A percentile compares a stretch with the other conserved stretches of the same genome.
Conservation (phyloP, 2,797 vertebrate species). For the Sus cebifrons region DNA sequence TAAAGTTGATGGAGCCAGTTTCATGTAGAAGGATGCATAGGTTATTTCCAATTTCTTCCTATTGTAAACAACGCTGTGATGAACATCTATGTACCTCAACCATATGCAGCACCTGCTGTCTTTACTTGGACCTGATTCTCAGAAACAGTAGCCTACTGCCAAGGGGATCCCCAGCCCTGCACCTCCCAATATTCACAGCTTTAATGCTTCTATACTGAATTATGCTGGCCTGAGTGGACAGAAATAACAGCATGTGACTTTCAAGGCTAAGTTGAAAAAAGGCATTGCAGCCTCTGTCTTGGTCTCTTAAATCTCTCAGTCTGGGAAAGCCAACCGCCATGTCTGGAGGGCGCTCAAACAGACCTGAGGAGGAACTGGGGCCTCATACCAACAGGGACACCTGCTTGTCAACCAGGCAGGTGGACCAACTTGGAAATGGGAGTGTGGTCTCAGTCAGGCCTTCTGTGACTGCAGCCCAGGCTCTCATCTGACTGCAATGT, state of each 20-base stretch:
- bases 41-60: background rate
- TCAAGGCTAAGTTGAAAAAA: background rate
- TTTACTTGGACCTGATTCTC: background rate
- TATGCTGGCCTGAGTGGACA: background rate
- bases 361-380: background rate
- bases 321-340: background rate
- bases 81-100: background rate
- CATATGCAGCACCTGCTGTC: background rate
- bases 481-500: background rate
- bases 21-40: background rate
- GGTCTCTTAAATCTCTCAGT: background rate
- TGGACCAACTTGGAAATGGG: background rate
- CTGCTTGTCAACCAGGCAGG: too few species aligned
- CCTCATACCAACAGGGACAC: background rate
- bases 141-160: background rate
- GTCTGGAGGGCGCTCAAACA: background rate
- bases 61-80: background rate
- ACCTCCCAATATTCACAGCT: background rate
- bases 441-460: background rate
- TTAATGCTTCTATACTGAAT: background rate
- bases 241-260: background rate
- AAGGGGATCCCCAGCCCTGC: fast-evolving
- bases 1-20: background rate
- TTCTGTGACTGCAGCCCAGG: background rate
- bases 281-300: background rate